phyloP scores from a whole-genome alignment of 2,113 vertebrate species.

The Brienomyrus longianalis region DNA sequence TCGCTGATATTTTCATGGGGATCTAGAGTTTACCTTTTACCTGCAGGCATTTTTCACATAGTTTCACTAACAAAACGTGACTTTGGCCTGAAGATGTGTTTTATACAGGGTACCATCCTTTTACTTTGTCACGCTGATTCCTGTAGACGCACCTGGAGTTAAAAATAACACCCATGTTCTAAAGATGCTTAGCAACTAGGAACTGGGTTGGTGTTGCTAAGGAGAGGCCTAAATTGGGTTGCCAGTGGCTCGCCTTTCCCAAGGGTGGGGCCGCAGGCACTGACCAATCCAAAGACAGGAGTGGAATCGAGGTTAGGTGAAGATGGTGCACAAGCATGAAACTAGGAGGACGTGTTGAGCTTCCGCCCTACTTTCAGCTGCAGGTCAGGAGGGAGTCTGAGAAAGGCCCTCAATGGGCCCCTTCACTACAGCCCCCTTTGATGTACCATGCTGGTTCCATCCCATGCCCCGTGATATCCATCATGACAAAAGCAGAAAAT shows the following conservation, averaged over 20 bases:
- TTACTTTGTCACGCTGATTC: conserved; percentile 40
- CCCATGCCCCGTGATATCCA: not conserved
- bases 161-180: conserved; percentile 59
- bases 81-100: conserved; percentile 30
- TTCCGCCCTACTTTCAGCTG: conserved; percentile 31
- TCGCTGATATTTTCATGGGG: not conserved
- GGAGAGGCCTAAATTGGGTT: conserved; percentile 34
- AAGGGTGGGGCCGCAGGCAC: conserved; percentile 21
- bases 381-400: not conserved
- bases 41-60: not conserved
- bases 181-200: conserved; percentile 45
- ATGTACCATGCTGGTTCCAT: not conserved
- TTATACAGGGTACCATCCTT: conserved; percentile 53
- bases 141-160: conserved; percentile 56
- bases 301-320: conserved; percentile 26
- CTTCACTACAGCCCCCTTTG: not conserved
- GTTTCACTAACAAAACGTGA: conserved; percentile 41
- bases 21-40: not conserved
- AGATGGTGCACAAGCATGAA: not conserved
- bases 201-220: conserved; percentile 56
- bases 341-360: conserved; percentile 20
- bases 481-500: not conserved
- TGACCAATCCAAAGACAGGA: conserved; percentile 23
- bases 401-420: not conserved
- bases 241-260: conserved; percentile 25